Evolutionary conservation across 2,888 invertebrate species (phyloP).

Genomic region (Globia sparganii): DNA sequence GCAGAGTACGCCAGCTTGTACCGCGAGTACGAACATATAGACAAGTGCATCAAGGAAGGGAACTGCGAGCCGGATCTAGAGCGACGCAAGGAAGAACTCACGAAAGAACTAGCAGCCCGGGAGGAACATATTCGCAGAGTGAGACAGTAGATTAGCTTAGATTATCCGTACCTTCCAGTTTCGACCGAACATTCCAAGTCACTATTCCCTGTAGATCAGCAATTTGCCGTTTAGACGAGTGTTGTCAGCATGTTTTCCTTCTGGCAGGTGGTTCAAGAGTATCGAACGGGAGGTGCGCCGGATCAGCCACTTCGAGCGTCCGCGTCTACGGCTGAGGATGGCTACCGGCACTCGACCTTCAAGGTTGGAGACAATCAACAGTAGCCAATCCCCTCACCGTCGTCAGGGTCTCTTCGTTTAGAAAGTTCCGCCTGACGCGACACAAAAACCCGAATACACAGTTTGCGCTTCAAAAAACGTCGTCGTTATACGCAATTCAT

Average conservation of each 20-base stretch:
- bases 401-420: conserved; percentile 25
- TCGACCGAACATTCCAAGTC: no score
- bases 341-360: conserved; percentile 76
- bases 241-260: background rate
- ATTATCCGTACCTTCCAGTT: background rate
- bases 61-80: conserved; percentile 75
- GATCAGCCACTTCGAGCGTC: conserved; percentile 77
- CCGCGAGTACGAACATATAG: conserved; percentile 80
- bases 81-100: conserved; percentile 76
- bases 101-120: conserved; percentile 75
- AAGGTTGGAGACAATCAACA: conserved; percentile 70
- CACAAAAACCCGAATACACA: conserved; percentile 27
- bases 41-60: conserved; percentile 74
- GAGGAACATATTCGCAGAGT: conserved; percentile 83
- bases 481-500: conserved; percentile 3
- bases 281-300: conserved; percentile 65
- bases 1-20: conserved; percentile 82
- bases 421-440: conserved; percentile 19
- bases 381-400: conserved; percentile 30
- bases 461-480: conserved; percentile 45
- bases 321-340: conserved; percentile 78
- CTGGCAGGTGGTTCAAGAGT: conserved; percentile 80
- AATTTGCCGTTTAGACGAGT: background rate
- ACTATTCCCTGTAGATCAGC: background rate
- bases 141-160: conserved; percentile 24